phyloP scores from a whole-genome alignment of 2,888 invertebrate genomes.

The Allophyes oxyacanthae region DNA sequence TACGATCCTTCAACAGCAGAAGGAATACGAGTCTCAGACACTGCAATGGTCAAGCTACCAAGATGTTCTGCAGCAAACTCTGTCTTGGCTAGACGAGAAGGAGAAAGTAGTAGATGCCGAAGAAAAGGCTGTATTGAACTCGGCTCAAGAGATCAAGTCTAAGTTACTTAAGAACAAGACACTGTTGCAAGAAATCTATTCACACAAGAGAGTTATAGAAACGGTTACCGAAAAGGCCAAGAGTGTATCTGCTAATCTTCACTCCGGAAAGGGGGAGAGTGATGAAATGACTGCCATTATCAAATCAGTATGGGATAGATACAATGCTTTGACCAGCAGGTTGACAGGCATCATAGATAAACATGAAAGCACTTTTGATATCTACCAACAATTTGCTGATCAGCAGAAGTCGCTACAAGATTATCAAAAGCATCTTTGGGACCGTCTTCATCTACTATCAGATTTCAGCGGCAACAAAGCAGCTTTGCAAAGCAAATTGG shows the following conservation, averaged over 20 bases:
- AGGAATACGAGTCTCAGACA: constrained; percentile 94
- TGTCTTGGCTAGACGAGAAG: constrained; percentile 96
- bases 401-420: constrained; percentile 96
- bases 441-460: constrained; percentile 94
- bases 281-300: constrained; percentile 92
- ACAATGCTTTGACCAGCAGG: constrained; percentile 92
- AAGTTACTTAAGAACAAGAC: constrained; percentile 96
- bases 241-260: constrained; percentile 90
- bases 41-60: constrained; percentile 95
- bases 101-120: constrained; percentile 93
- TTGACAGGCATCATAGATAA: constrained; percentile 92
- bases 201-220: constrained; percentile 97
- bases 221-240: constrained; percentile 96
- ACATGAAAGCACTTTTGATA: constrained; percentile 93
- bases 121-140: constrained; percentile 92
- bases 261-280: constrained; percentile 87
- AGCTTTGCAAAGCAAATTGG: constrained; percentile 94
- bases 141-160: constrained; percentile 95
- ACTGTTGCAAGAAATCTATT: constrained; percentile 95
- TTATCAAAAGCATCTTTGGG: constrained; percentile 97
- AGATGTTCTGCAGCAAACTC: constrained; percentile 94
- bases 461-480: constrained; percentile 97
- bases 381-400: constrained; percentile 96
- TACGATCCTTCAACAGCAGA: constrained; percentile 95
- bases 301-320: constrained; percentile 93